Evolutionary conservation across 1,140 invertebrate species (phyloP), one percentile per base, ranked within the genome.

Genomic region (Mizuhopecten yessoensis): DNA sequence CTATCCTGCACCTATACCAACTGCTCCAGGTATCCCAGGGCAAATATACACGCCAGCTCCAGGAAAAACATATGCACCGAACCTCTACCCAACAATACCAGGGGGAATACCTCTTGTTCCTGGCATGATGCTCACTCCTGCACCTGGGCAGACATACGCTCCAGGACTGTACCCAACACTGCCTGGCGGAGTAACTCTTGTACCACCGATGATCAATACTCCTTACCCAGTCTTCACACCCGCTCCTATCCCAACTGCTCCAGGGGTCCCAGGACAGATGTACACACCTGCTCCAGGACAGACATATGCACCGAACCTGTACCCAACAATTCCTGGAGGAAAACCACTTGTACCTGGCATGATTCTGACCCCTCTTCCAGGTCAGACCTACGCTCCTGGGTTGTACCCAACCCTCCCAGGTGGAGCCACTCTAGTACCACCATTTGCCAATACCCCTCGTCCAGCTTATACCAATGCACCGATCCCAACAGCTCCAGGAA

Each of bases 311-410:
- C 89, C 87, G n/a, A 34, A 75, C 42, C 23, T 88, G 9, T 29
- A 49, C 23, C 90, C 90, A 33, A 90, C 57, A n/a, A 29, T 75
- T 75, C n/a, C 57, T 2, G 57, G 57, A 29, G 57, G 57, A 75
- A 23, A 75, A 29, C 57, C 57, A 3, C 57, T 75, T 75, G n/a
- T 75, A 75, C 57, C 57, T 75, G 57, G 57, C 1, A 75, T 75
- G 57, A 29, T 75, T 9, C 88, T 92, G 20, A 93, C 93, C 0
- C 93, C 93, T 17, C 86, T 86, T 10, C 93, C 93, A 34, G 93
- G 93, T 0, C 93, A 93, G 87, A 94, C 93, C 0, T 93, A 94
- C 57, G 93, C 92, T 34, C 93, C 93, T 87, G 87, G 89, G 23
- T 86, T 91, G 34, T 87, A 75, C 75, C 93, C 91, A 87, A 88